Evolutionary conservation across 2,797 vertebrate genomes (phyloP).

Genomic region (Sphaeramia orbicularis): DNA sequence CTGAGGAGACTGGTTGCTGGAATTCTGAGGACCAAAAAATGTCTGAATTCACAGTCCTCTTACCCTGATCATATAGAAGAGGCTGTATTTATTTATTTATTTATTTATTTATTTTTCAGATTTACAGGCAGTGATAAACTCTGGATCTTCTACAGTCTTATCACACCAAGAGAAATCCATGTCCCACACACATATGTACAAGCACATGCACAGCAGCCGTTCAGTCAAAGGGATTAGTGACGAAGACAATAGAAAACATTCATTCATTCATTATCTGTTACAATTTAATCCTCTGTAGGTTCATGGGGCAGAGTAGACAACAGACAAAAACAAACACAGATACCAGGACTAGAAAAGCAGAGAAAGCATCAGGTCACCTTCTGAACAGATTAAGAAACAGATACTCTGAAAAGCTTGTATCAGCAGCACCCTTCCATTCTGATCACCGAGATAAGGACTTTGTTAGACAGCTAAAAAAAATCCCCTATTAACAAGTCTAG

Average conservation of each 20-base stretch:
- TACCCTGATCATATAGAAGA: too few species aligned
- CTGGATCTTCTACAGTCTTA: conserved; percentile 38
- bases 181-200: conserved; percentile 1
- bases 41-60: too few species aligned
- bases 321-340: conserved; percentile 30
- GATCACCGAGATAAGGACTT: too few species aligned
- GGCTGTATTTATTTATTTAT: too few species aligned
- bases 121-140: conserved; percentile 54
- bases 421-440: conserved; percentile 3
- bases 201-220: not conserved
- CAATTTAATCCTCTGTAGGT: too few species aligned
- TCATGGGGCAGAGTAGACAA: conserved; percentile 13
- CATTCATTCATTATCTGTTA: too few species aligned
- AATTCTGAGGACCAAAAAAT: too few species aligned
- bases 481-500: not conserved
- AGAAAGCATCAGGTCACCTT: conserved; percentile 43
- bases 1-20: too few species aligned
- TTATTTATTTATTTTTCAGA: conserved; percentile 42
- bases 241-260: conserved; percentile 8
- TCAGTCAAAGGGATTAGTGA: conserved; percentile 34
- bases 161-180: conserved; percentile 38
- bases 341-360: conserved; percentile 18
- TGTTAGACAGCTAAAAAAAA: too few species aligned
- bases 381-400: conserved; percentile 8
- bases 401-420: not conserved